Percentiles rank a stretch among this genome's conserved stretches.
These are phyloP conservation scores for Cardinalis cardinalis DNA, from an alignment of 2,113 vertebrate genomes.

Conservation along the genomic window DNA sequence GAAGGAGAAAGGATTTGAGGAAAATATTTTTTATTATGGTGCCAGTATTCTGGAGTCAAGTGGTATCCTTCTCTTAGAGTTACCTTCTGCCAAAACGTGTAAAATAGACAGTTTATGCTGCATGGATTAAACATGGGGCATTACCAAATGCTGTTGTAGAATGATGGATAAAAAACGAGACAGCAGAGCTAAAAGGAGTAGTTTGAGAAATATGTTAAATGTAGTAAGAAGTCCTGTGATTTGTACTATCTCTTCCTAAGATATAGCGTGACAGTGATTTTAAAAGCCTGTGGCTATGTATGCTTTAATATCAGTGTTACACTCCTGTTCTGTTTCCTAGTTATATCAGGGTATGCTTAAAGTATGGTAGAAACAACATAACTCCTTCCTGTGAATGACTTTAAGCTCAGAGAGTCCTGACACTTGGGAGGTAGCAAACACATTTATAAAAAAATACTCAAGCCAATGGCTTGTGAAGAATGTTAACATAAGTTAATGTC, in stretches of 20 bases:
- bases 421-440: neutral
- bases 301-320: neutral
- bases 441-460: neutral
- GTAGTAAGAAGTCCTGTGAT: neutral
- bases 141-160: neutral
- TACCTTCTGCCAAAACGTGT: neutral
- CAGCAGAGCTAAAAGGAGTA: neutral
- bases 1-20: neutral
- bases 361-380: neutral
- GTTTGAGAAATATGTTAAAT: neutral
- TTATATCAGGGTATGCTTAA: neutral
- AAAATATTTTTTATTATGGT: neutral
- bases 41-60: neutral
- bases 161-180: neutral
- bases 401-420: neutral
- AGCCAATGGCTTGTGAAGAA: neutral
- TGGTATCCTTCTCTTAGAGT: neutral
- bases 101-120: neutral
- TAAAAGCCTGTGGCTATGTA: neutral
- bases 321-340: neutral
- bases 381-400: neutral
- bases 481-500: neutral
- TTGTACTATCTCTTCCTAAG: neutral
- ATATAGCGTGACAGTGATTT: neutral
- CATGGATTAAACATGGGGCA: neutral